Evolutionary conservation across 2,113 vertebrate genomes (phyloP).

Genomic region (Caranx ignobilis): DNA sequence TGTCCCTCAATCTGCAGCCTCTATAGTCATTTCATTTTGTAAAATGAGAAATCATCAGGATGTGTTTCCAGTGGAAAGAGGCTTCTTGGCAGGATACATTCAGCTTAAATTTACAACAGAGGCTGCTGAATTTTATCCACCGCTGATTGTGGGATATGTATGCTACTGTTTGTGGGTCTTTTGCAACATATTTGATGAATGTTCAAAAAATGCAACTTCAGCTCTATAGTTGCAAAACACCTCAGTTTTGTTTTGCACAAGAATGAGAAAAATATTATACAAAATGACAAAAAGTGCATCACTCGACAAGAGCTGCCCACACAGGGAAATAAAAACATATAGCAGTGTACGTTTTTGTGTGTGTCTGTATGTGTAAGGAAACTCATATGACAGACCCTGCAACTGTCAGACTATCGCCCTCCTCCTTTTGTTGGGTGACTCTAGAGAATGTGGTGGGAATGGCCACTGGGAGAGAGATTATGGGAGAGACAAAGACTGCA

Average conservation of each 20-base stretch:
- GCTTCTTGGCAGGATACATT: too few relatives aligned
- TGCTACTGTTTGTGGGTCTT: background rate
- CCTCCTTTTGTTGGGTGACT: constrained; percentile 79
- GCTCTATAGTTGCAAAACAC: background rate
- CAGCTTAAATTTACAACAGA: background rate
- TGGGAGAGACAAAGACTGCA: constrained; percentile 58
- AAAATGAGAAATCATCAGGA: too few relatives aligned
- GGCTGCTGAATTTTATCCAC: background rate
- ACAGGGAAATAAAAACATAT: constrained; percentile 12
- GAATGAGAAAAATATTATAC: background rate
- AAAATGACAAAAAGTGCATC: background rate
- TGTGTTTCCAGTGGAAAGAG: too few relatives aligned
- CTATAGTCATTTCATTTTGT: too few relatives aligned
- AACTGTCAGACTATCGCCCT: constrained; percentile 72
- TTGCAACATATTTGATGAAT: background rate
- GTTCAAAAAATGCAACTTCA: too few relatives aligned
- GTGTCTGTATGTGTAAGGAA: constrained; percentile 42
- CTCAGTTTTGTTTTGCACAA: background rate
- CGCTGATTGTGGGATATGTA: background rate
- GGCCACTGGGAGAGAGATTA: constrained; percentile 75
- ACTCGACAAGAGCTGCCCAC: background rate
- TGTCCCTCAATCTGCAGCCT: too few relatives aligned
- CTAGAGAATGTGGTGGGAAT: constrained; percentile 80
- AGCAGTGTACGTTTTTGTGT: constrained; percentile 16
- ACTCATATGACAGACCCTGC: constrained; percentile 70